Percentiles rank a stretch among this genome's conserved stretches.
phyloP scores from a whole-genome alignment of 2,888 invertebrate genomes.

The Lithosia quadra region DNA sequence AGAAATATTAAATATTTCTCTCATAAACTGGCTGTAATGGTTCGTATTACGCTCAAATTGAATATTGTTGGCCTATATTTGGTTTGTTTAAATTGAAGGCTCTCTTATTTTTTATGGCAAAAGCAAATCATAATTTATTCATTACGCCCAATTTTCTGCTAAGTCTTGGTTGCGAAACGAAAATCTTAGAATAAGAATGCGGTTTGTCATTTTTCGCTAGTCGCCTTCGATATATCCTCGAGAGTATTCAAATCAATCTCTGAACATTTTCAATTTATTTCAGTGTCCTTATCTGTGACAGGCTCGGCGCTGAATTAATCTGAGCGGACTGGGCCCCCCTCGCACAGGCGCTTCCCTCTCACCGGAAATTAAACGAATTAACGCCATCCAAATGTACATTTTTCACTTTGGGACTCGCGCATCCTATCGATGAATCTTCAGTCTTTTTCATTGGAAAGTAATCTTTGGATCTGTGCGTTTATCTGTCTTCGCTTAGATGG shows the following conservation, averaged over 20 bases:
- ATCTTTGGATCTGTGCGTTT: conserved; percentile 82
- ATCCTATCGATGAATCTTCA: conserved; percentile 83
- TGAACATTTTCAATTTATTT: conserved; percentile 88
- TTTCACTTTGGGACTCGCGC: conserved; percentile 85
- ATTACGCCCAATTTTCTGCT: conserved; percentile 65
- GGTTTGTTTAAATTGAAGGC: conserved; percentile 60
- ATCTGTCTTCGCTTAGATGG: conserved; percentile 84
- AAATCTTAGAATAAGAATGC: conserved; percentile 66
- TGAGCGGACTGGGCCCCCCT: conserved; percentile 74
- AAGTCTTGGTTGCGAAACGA: conserved; percentile 54
- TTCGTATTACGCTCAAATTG: conserved; percentile 55
- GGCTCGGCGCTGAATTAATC: conserved; percentile 86
- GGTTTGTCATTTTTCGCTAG: conserved; percentile 70
- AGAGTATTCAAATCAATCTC: conserved; percentile 87
- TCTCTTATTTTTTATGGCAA: conserved; percentile 55
- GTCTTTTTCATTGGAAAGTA: conserved; percentile 82
- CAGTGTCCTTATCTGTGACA: conserved; percentile 86
- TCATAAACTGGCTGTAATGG: conserved; percentile 22
- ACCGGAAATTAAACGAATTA: conserved; percentile 88
- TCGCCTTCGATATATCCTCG: conserved; percentile 79
- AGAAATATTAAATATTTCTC: conserved; percentile 46
- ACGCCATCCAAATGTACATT: conserved; percentile 87
- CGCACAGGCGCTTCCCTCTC: conserved; percentile 66
- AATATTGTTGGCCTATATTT: conserved; percentile 60
- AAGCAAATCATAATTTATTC: conserved; percentile 71